A percentile compares a stretch with the other conserved stretches of the same genome.
Evolutionary conservation across 2,797 vertebrate genomes (phyloP).

Genomic region (Sebastiscus albofasciatus): DNA sequence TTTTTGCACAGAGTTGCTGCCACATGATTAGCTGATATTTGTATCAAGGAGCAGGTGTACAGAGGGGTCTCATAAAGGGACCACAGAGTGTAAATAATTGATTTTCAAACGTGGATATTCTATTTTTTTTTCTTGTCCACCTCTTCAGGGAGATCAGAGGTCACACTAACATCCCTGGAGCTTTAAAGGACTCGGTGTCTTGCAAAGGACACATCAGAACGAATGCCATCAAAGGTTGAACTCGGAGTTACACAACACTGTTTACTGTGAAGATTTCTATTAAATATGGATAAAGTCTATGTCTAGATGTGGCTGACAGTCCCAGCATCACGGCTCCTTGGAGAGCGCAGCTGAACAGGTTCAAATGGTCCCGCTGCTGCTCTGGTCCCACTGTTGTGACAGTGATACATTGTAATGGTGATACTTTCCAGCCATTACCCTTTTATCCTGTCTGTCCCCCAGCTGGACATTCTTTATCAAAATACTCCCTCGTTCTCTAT

Average conservation of each 20-base stretch:
- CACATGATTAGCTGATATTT: neutral
- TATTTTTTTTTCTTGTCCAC: neutral
- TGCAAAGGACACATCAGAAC: neutral
- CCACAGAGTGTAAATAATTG: neutral
- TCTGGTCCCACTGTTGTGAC: conserved; percentile 47
- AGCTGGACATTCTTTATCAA: conserved; percentile 64
- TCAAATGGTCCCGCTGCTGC: conserved; percentile 50
- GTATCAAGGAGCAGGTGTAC: neutral
- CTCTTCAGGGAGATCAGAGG: neutral
- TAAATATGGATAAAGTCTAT: conserved; percentile 21
- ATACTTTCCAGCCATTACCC: conserved; percentile 68
- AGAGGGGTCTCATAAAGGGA: neutral
- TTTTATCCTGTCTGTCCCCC: conserved; percentile 63
- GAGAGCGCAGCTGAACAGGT: conserved; percentile 40
- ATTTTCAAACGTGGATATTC: neutral
- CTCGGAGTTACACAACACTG: neutral
- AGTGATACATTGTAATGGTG: conserved; percentile 71
- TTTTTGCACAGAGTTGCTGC: neutral
- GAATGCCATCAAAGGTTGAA: conserved; percentile 8
- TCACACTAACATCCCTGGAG: neutral
- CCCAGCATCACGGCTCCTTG: conserved; percentile 20
- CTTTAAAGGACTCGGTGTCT: neutral
- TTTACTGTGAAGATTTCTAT: conserved; percentile 18
- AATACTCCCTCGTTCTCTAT: conserved; percentile 56
- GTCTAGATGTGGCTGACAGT: conserved; percentile 18